Conservation (phyloP, 2,888 invertebrate genomes). For the Tenthredo notha region DNA sequence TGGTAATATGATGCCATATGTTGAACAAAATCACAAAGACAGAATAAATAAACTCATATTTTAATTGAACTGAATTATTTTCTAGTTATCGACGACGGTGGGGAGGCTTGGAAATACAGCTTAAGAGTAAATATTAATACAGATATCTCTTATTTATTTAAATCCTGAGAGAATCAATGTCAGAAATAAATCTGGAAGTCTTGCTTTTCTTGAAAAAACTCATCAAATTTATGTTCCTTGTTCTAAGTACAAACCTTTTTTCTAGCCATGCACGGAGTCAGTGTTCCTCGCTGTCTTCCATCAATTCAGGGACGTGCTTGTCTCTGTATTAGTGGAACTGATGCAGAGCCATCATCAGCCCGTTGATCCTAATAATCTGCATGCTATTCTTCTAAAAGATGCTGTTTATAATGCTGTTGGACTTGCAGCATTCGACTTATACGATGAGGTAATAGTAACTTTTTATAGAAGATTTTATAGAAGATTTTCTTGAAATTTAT, state of each 20-base stretch:
- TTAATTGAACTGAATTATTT: conserved; percentile 55
- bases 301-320: conserved; percentile 86
- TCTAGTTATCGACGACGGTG: conserved; percentile 87
- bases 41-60: conserved; percentile 52
- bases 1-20: conserved; percentile 79
- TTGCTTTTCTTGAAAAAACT: neutral
- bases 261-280: conserved; percentile 92
- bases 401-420: conserved; percentile 97
- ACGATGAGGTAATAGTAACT: conserved; percentile 87
- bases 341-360: conserved; percentile 85
- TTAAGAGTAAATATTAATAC: conserved; percentile 83
- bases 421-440: conserved; percentile 92
- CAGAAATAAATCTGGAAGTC: neutral
- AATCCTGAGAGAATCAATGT: neutral
- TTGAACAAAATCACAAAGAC: too few relatives aligned
- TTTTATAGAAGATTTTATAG: too few relatives aligned
- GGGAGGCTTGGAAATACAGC: conserved; percentile 97
- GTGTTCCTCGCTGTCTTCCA: conserved; percentile 92
- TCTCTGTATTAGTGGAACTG: conserved; percentile 87
- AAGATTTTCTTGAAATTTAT: conserved; percentile 23
- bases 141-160: neutral
- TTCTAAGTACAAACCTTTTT: conserved; percentile 60
- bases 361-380: conserved; percentile 86
- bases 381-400: conserved; percentile 92
- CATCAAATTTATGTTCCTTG: neutral